Evolutionary conservation across 2,888 invertebrate genomes (phyloP).

Genomic region (Drosophila suboccidentalis): DNA sequence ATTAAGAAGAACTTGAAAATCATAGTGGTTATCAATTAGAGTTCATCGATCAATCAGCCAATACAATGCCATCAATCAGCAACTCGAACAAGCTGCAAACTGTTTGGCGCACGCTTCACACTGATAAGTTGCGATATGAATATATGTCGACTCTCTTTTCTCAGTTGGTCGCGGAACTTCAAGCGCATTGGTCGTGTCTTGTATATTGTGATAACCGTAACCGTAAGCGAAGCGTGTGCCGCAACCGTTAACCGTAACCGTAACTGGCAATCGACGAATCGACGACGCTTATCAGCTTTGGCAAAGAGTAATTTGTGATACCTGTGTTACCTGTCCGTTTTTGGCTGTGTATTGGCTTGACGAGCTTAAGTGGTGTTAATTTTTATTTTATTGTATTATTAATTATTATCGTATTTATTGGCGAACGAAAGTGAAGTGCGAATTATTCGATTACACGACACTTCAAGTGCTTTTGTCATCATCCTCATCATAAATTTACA

Average conservation of each 20-base stretch:
- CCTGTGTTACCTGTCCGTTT: slow-evolving; percentile 78
- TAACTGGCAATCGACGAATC: slow-evolving; percentile 46
- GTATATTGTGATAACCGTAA: slow-evolving; percentile 24
- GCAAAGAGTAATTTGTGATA: slow-evolving; percentile 82
- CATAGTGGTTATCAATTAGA: not conserved
- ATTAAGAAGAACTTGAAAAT: not conserved
- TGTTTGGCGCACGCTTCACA: slow-evolving; percentile 8
- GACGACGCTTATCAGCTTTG: slow-evolving; percentile 68
- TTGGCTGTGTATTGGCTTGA: slow-evolving; percentile 55
- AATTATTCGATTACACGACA: slow-evolving; percentile 17
- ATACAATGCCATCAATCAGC: slow-evolving; percentile 32
- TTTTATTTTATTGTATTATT: slow-evolving; percentile 58
- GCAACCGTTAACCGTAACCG: slow-evolving; percentile 15
- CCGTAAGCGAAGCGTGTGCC: slow-evolving; percentile 35
- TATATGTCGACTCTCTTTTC: slow-evolving; percentile 18
- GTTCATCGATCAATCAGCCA: slow-evolving; percentile 14
- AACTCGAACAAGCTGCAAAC: slow-evolving; percentile 15
- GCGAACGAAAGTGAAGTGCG: slow-evolving; percentile 66
- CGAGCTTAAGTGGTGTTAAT: slow-evolving; percentile 81
- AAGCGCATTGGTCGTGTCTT: slow-evolving; percentile 50
- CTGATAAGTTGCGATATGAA: slow-evolving; percentile 60
- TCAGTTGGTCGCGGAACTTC: slow-evolving; percentile 65
- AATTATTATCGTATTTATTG: slow-evolving; percentile 80
- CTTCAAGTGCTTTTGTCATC: slow-evolving; percentile 56
- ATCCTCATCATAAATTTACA: slow-evolving; percentile 21